A percentile compares a stretch with the other conserved stretches of the same genome.
Evolutionary conservation across 2,797 vertebrate genomes (phyloP).

Genomic region (Gila robusta): DNA sequence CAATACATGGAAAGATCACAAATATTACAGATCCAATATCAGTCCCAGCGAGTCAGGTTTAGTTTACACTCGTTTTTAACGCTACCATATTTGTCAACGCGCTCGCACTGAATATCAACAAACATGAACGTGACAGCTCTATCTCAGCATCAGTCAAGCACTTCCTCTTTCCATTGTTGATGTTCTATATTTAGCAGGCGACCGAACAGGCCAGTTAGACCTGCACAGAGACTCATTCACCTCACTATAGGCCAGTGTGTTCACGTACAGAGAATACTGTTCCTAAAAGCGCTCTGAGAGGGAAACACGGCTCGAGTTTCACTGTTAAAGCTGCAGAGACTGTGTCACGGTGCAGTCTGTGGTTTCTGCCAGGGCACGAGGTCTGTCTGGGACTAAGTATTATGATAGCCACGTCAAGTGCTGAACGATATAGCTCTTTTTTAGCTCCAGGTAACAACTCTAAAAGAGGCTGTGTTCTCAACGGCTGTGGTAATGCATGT

Average conservation of each 20-base stretch:
- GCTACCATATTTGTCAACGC: conserved; percentile 1
- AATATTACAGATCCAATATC: background rate
- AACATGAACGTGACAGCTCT: conserved; percentile 29
- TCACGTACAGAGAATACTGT: conserved; percentile 73
- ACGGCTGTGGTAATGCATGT: conserved; percentile 36
- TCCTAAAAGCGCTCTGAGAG: conserved; percentile 67
- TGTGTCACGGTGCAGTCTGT: conserved; percentile 54
- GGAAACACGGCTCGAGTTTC: conserved; percentile 68
- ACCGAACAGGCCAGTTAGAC: conserved; percentile 69
- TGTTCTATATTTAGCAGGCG: conserved; percentile 77
- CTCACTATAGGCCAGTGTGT: conserved; percentile 79
- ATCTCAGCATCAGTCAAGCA: conserved; percentile 43
- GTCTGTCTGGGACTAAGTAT: conserved; percentile 57
- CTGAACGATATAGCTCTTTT: conserved; percentile 46
- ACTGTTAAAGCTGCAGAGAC: conserved; percentile 40
- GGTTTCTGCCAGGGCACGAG: conserved; percentile 55
- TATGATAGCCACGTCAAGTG: conserved; percentile 60
- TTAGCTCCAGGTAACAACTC: conserved; percentile 51
- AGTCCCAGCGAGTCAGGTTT: conserved; percentile 1
- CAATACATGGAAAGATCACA: background rate
- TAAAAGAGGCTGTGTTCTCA: conserved; percentile 60
- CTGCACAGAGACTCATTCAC: conserved; percentile 73
- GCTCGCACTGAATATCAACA: background rate
- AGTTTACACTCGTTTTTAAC: background rate
- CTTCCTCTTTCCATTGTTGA: conserved; percentile 76